Conservation (phyloP, 2,113 vertebrate species). For the Trogon surrucura region DNA sequence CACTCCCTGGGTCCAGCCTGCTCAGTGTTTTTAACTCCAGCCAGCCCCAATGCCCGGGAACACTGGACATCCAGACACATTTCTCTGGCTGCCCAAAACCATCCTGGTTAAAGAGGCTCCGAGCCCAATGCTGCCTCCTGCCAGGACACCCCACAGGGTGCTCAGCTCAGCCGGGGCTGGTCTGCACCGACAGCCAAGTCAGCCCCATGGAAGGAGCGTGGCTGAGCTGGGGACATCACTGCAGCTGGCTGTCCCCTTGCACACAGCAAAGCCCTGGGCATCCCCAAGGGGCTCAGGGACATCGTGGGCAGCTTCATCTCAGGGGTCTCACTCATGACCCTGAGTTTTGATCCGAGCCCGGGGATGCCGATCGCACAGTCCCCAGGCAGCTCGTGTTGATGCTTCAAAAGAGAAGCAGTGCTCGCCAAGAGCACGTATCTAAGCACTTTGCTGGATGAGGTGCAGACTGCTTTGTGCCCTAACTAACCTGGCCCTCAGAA, state of each 20-base stretch:
- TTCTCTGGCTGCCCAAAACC: background rate
- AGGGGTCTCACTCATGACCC: rapidly evolving
- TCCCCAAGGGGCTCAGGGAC: background rate
- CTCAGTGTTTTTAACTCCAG: background rate
- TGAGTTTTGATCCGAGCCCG: rapidly evolving
- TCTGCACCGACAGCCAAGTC: background rate
- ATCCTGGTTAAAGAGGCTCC: background rate
- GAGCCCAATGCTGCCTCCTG: background rate
- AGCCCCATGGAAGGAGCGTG: rapidly evolving
- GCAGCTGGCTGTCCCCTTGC: background rate
- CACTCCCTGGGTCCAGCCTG: background rate
- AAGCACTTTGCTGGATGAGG: background rate
- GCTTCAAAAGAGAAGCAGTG: background rate
- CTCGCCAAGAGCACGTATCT: background rate
- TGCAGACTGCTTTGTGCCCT: background rate
- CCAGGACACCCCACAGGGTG: rapidly evolving
- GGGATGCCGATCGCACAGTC: background rate
- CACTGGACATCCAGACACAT: rapidly evolving
- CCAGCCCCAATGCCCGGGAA: background rate
- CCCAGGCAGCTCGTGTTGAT: rapidly evolving
- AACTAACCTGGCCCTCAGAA: background rate
- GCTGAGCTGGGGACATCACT: background rate
- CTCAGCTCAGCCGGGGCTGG: rapidly evolving
- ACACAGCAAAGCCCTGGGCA: background rate
- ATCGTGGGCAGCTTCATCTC: background rate